Base-by-base conservation (phyloP, 2,113 vertebrate genomes). In the Melanerpes aurifrons region DNA sequence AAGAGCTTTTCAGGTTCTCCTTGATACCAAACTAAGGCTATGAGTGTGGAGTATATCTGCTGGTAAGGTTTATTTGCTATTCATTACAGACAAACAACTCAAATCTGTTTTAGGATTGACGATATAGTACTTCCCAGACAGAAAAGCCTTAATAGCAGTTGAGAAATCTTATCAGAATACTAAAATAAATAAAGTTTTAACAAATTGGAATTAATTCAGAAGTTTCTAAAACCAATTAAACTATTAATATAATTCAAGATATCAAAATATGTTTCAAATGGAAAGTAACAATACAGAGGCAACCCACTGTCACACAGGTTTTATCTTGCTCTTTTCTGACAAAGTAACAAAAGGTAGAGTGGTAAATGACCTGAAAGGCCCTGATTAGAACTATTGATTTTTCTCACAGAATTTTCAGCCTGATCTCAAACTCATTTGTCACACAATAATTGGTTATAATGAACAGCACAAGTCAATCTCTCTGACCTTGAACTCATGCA, bases 321-420 rank as follows among this genome's bases (percentile, higher is more conserved):
- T 98, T 98, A 98, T 98, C 98, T 98, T 97, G 95, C 97, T 97
- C 97, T 96, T 96, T 97, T 96, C 97, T 97, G 98, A 98, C 96
- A 96, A 96, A 97, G 97, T 97, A 97, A 98, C 98, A 98, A 98
- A 98, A 98, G 98, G 97, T 97, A 98, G 95, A 90, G 95, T 96
- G 82, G 88, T 96, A 97, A 97, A 97, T 96, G 97, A 97, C 97
- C 98, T 97, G 98, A 98, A 98, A 98, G 97, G 96, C 95, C 96
- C 97, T 98, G 98, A 98, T 98, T 97, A 98, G 94, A 98, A 98
- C 96, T 98, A 99, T 98, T 98, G 98, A 99, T 99, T 98, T 98
- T 98, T 97, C 91, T 96, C 96, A 97, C 96, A 98, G 97, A 98
- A 98, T 98, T 98, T 98, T 98, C 98, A 98, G 97, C 94, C 96